Evolutionary conservation across 2,797 vertebrate genomes (phyloP), one percentile per base, ranked within the genome.

Genomic region (Margarornis squamiger): DNA sequence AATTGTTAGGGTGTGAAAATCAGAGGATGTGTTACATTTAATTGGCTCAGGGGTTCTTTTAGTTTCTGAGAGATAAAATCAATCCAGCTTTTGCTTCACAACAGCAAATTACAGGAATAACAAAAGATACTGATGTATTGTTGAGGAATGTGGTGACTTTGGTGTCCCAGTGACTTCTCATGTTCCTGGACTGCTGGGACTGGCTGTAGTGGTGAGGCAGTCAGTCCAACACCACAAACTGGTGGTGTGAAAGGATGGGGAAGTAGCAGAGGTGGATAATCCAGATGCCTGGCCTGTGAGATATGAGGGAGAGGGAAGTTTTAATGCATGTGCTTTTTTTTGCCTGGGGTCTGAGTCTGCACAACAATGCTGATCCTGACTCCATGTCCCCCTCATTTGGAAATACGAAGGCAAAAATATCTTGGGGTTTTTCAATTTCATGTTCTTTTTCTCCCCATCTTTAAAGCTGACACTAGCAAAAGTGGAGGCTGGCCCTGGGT

Each of bases 311-410:
- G 29, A 27, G 22, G 7, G 19, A 58, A 11, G 16, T 38, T 83
- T 61, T 27, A 13, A 54, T 79, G 18, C 16, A 0, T 0, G 0
- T 7, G 17, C 21, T 26, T 67, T 82, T 55, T 32, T 65, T 26
- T 72, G 18, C 57, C 17, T 45, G 43, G 20, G 38, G 4, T 51
- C 14, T 38, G 66, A 55, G n/a, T 34, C 51, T 71, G 39, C 39
- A 16, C 0, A 5, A 7, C 17, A 34, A 12, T 4, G 2, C 41
- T 0, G 0, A 11, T 38, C 34, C 43, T 1, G 1, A 13, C 16
- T 73, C 22, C 5, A 1, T 6, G 12, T 66, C 38, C 16, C 2
- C 76, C 4, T 80, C 2, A 2, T 73, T 48, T 67, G 52, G n/a
- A 70, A 54, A n/a, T 36, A 27, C 0, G 0, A 62, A 87, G 48